Base-by-base conservation (phyloP, 1,140 invertebrate species). In the Neomicropteryx cornuta region DNA sequence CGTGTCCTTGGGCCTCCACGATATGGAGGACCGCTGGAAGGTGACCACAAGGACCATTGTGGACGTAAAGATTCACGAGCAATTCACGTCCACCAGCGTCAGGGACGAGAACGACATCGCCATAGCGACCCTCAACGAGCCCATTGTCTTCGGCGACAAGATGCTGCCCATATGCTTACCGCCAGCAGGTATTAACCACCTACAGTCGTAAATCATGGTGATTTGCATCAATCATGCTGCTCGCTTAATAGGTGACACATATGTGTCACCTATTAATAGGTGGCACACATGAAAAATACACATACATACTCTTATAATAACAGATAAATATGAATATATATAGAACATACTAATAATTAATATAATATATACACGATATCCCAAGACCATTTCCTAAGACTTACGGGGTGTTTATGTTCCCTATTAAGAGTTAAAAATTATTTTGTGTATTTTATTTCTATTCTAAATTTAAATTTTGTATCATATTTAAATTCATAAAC, bases 81-180 rank as follows among this genome's bases (percentile, higher is more conserved):
- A 54, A 3, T 72, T 72, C 33, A 52, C 54, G 3, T 66, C 66
- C 1, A 62, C 65, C 33, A 49, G 53, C 2, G 48, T 69, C 1
- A 50, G 69, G 32, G 70, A 72, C 39, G 64, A 58, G 32, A 73
- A 77, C 42, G 77, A 79, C 46, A 73, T 79, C 23, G 73, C 75
- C 1, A 50, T 79, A 5, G 60, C 68, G 1, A 72, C 65, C 36
- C 50, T 76, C 2, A 52, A 66, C 33, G 34, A 58, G 20, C 58
- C 65, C 5, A 57, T 72, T 1, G n/a, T 36, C 18, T 70, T 64
- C 30, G 50, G 42, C 30, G 49, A 57, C 0, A 57, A 49, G 2
- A 58, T 78, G 18, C 44, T 55, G 19, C 73, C 77, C 0, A 58
- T 71, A 31, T 80, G 77, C 41, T 50, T 79, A 18, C 72, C 74